These are phyloP conservation scores for Corythoichthys intestinalis DNA, from an alignment of 2,113 vertebrate species.

Conservation along the genomic window DNA sequence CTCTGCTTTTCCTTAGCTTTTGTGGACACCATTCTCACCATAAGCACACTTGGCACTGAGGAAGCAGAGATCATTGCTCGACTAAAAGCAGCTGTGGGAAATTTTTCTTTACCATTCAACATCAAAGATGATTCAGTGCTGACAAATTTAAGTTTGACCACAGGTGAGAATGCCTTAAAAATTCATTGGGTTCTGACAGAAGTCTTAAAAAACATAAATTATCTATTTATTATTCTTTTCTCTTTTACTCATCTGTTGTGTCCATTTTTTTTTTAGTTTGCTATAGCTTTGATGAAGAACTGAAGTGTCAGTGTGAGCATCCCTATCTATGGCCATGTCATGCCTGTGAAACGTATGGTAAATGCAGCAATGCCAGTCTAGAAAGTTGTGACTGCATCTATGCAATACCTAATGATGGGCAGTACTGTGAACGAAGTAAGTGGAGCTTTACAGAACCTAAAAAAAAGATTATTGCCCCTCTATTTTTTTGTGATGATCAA, in stretches of 20 bases:
- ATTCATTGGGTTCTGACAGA: too few species aligned
- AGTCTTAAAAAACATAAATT: too few species aligned
- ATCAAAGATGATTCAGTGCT: not conserved
- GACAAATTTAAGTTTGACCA: slow-evolving; percentile 25
- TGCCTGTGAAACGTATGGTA: slow-evolving; percentile 17
- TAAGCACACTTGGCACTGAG: not conserved
- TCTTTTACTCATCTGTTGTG: too few species aligned
- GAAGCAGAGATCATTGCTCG: not conserved
- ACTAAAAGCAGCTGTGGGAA: not conserved
- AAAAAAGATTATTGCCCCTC: not conserved
- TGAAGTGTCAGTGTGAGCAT: slow-evolving; percentile 46
- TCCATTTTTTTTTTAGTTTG: slow-evolving; percentile 33
- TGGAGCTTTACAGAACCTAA: not conserved
- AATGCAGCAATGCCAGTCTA: slow-evolving; percentile 19
- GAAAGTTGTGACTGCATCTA: slow-evolving; percentile 45
- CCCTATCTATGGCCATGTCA: slow-evolving; percentile 43
- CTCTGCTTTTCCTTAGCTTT: too few species aligned
- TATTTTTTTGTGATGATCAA: too few species aligned
- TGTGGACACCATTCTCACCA: too few species aligned
- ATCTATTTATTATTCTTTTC: too few species aligned
- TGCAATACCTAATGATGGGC: slow-evolving; percentile 22
- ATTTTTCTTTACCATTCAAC: accelerated
- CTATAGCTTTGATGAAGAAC: not conserved
- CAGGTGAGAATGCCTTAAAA: slow-evolving; percentile 20
- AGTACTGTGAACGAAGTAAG: slow-evolving; percentile 46